Conservation (phyloP, 2,888 invertebrate genomes). For the Perithous albicinctus region DNA sequence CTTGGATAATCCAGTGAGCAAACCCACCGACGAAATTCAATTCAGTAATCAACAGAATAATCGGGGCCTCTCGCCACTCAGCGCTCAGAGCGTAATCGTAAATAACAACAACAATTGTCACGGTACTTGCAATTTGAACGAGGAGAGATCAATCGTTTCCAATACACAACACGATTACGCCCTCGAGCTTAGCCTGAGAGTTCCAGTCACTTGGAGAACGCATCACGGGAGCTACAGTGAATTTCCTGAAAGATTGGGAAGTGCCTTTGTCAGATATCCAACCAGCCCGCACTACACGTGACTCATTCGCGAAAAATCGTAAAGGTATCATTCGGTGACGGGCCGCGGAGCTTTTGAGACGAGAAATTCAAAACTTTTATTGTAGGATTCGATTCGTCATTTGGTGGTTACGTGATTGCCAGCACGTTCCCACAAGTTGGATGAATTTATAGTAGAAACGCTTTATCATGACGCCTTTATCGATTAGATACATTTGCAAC, state of each 20-base stretch:
- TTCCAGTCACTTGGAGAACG: conserved; percentile 78
- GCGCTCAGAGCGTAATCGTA: conserved; percentile 63
- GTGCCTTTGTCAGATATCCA: conserved; percentile 83
- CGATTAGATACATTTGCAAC: conserved; percentile 35
- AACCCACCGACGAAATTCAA: conserved; percentile 75
- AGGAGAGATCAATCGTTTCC: conserved; percentile 68
- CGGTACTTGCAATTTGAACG: conserved; percentile 79
- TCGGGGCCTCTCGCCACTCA: conserved; percentile 66
- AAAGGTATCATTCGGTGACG: conserved; percentile 13
- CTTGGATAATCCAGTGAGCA: conserved; percentile 88
- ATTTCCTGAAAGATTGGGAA: conserved; percentile 73
- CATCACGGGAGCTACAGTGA: conserved; percentile 59
- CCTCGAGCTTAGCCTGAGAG: conserved; percentile 78
- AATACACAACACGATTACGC: conserved; percentile 73
- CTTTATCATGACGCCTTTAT: conserved; percentile 4
- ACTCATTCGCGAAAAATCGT: conserved; percentile 51
- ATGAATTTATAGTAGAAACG: conserved; percentile 12
- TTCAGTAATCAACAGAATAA: conserved; percentile 67
- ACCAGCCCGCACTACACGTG: conserved; percentile 77
- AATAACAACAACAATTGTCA: conserved; percentile 79
- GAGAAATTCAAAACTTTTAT: background rate
- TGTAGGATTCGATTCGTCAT: background rate
- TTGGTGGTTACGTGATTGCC: conserved; percentile 61
- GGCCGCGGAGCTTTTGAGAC: background rate
- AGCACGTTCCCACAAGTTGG: conserved; percentile 67